These are phyloP conservation scores for Danaus plexippus DNA, from an alignment of 1,140 invertebrate genomes.

Conservation along the genomic window DNA sequence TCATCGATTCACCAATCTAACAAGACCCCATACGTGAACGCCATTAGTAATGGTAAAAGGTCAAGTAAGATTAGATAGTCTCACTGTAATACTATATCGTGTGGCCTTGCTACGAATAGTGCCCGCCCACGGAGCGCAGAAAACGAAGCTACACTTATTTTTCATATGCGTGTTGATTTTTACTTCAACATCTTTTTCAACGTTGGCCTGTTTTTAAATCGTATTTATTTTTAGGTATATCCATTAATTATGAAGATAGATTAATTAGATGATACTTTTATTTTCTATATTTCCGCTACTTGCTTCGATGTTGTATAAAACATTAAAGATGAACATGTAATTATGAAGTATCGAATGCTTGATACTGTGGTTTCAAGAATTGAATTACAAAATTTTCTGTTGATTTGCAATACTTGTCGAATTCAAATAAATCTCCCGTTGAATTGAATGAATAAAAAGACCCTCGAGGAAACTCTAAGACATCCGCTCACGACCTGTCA, in stretches of 20 bases:
- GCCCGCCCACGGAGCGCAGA: conserved; percentile 44
- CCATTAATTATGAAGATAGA: too few species aligned
- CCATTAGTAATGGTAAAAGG: conserved; percentile 21
- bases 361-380: too few species aligned
- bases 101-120: conserved; percentile 66
- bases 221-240: too few species aligned
- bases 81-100: conserved; percentile 62
- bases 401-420: conserved; percentile 16
- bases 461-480: conserved; percentile 60
- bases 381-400: conserved; percentile 1
- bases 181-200: too few species aligned
- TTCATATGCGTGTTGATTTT: conserved; percentile 5
- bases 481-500: conserved; percentile 54
- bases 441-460: conserved; percentile 56
- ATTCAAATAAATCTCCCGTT: conserved; percentile 48
- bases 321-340: too few species aligned
- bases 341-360: too few species aligned
- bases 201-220: too few species aligned
- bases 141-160: conserved; percentile 27
- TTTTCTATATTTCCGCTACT: too few species aligned
- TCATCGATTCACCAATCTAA: conserved; percentile 28
- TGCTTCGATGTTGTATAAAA: too few species aligned
- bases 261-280: too few species aligned
- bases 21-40: conserved; percentile 27
- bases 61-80: conserved; percentile 41